A percentile compares a stretch with the other conserved stretches of the same genome.
These are phyloP conservation scores for Corbicula japonica DNA, from an alignment of 2,888 invertebrate genomes.

Conservation along the genomic window DNA sequence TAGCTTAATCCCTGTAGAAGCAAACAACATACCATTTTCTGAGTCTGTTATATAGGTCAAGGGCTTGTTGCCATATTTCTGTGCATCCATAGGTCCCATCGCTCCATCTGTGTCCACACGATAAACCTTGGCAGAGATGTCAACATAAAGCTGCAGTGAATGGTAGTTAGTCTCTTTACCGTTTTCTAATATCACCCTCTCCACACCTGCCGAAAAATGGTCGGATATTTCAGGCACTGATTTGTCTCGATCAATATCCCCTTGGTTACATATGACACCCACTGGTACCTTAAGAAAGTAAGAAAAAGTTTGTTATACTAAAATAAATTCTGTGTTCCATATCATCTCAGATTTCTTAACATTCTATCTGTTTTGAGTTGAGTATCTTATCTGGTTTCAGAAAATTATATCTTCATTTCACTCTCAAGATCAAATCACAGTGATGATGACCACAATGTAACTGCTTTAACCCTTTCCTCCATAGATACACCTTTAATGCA, in stretches of 20 bases:
- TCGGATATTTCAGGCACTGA: conserved; percentile 58
- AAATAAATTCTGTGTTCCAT: no score
- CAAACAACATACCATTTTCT: conserved; percentile 23
- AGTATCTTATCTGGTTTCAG: no score
- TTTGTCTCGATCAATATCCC: background rate
- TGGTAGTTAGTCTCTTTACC: background rate
- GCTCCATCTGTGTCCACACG: conserved; percentile 44
- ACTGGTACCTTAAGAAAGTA: conserved; percentile 52
- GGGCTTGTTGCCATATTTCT: conserved; percentile 28
- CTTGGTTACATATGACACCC: conserved; percentile 60
- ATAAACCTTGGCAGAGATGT: conserved; percentile 46
- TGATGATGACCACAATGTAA: no score
- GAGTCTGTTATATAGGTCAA: conserved; percentile 37
- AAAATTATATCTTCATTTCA: no score
- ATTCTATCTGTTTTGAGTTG: no score
- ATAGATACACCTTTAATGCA: no score
- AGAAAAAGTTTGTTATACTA: background rate
- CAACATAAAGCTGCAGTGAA: conserved; percentile 49
- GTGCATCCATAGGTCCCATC: conserved; percentile 1
- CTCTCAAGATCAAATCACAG: no score
- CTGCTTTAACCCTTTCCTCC: no score
- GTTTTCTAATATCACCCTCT: conserved; percentile 16
- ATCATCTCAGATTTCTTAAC: no score
- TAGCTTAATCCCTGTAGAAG: background rate
- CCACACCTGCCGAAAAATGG: conserved; percentile 62